Base-by-base conservation (phyloP, 2,888 invertebrate species). In the Phanerotoma sp. region DNA sequence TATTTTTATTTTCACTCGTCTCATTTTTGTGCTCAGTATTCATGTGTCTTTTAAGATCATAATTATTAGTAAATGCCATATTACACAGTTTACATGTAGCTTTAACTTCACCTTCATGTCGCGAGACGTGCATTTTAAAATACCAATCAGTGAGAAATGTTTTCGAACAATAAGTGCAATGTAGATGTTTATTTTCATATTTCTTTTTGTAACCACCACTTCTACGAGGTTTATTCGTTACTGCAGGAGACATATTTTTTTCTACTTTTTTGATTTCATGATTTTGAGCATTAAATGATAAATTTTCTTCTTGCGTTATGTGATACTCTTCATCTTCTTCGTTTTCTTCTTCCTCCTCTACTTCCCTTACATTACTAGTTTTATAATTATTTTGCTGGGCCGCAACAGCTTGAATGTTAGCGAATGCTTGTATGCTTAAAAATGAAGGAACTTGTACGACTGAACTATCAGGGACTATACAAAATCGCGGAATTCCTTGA, bases 91-190 rank as follows among this genome's bases (percentile, higher is more conserved):
- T 63, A 45, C 75, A 75, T 3, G 66, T 65, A 18, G 69, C 69
- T 1, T 57, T 65, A 4, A 68, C 66, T 25, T 70, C 69, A 3
- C 70, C 71, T 22, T 65, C 67, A 49, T 77, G 77, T 40, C 63
- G 66, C 0, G 72, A 71, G 4, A 75, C 60, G 13, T 77, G 77
- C 15, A 71, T 61, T 38, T 72, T 73, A 35, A 75, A 76, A 46
- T 76, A 76, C 69, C 75, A 76, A 32, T 72, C 67, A 1, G 75
- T 73, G 10, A 68, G 70, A n/a, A 76, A 70, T 45, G 63, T 53
- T 42, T 77, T 76, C 3, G 62, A 57, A 20, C 77, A 77, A 21
- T 67, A 70, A 0, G 64, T 60, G 50, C 76, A 77, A 13, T 65
- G 62, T 37, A 73, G 75, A 5, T 62, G 61, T 55, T 63, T 73